Base-by-base conservation (phyloP, 2,797 vertebrate species). In the Champsocephalus gunnari region DNA sequence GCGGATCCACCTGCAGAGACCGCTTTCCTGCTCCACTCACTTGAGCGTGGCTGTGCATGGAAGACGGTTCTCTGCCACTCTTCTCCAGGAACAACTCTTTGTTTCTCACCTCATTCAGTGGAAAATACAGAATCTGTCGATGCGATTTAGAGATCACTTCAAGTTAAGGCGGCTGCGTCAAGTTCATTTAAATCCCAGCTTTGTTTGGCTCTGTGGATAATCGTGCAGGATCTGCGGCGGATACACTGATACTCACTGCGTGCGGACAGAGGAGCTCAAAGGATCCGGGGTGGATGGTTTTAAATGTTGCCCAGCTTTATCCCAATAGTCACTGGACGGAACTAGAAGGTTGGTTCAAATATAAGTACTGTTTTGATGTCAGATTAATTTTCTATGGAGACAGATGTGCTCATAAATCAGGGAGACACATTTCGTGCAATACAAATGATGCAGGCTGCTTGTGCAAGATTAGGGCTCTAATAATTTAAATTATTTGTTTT, bases 1-100 rank as follows among this genome's bases (percentile, higher is more conserved):
- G 87, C 80, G 82, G 90, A 87, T 95, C 95, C 94, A 95, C 95
- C 95, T 95, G 95, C 93, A 88, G 68, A 65, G 81, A 78, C 82
- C 81, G 79, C 87, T 77, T 66, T 72, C 50, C 80, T 34, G 75
- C 85, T 76, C 84, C 77, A 50, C 66, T 53, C 74, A 64, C 70
- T 72, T 64, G 85, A 86, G 84, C 80, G 79, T 45, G 50, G 61
- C 73, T 12, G 75, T 84, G 82, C 82, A 38, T 66, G 28, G 54
- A 41, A 1, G 59, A 77, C 32, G 50, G 65, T n/a, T n/a, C 47
- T 12, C 60, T 12, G 60, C 65, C 38, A 24, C 71, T 67, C 72
- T 54, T 67, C 81, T 70, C 50, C 70, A 77, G 79, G 78, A 87
- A 21, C 81, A 81, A 88, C 79, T 84, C 82, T 88, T 87, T 85